These are phyloP conservation scores for Rhizomys pruinosus DNA, from an alignment of 2,113 vertebrate species.

Conservation along the genomic window DNA sequence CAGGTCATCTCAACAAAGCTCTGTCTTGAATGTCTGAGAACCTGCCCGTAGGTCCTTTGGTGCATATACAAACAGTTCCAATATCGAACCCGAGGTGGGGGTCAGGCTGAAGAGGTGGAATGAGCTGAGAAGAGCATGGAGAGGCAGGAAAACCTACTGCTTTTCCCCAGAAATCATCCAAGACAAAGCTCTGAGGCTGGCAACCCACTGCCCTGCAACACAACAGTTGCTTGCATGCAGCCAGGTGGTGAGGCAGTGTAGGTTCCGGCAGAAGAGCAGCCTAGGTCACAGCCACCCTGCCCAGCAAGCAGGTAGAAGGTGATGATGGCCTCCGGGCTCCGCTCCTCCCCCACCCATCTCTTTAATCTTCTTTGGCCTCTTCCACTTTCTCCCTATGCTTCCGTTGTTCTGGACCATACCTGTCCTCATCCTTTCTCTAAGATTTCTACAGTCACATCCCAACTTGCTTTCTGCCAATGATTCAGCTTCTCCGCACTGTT, in stretches of 20 bases:
- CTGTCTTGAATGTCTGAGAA: slow-evolving; percentile 91
- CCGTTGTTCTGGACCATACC: neutral
- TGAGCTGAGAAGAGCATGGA: neutral
- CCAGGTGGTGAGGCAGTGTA: neutral
- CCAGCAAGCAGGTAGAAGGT: neutral
- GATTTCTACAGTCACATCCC: slow-evolving; percentile 30
- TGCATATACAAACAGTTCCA: slow-evolving; percentile 88
- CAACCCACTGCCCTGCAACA: neutral
- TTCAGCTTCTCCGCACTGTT: slow-evolving; percentile 1
- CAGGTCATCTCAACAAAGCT: slow-evolving; percentile 95
- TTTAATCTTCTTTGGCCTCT: neutral
- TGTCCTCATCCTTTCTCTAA: neutral
- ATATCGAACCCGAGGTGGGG: slow-evolving; percentile 87
- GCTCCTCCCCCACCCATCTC: neutral
- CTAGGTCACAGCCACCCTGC: neutral
- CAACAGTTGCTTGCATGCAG: neutral
- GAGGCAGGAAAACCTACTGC: neutral
- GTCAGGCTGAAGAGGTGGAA: neutral
- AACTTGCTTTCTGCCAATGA: neutral
- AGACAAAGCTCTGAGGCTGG: neutral
- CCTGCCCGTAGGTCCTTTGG: slow-evolving; percentile 90
- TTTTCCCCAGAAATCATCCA: slow-evolving; percentile 22
- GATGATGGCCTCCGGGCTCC: neutral
- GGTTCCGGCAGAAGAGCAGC: neutral
- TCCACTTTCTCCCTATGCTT: neutral